Evolutionary conservation across 2,113 vertebrate species (phyloP).

Genomic region (Petroica traversi): DNA sequence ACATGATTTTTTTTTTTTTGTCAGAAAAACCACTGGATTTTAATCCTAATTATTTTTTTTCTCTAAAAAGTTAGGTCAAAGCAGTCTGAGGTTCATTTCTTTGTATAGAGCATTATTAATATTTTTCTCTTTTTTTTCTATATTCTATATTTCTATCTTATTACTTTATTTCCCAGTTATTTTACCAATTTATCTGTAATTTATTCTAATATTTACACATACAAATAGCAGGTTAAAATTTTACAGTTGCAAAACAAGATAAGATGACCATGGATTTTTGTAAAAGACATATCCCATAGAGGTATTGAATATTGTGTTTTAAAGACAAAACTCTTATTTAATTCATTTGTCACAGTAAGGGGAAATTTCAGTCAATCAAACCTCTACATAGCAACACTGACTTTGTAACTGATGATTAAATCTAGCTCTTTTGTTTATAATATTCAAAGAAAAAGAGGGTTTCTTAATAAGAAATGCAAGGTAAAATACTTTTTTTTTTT

Average conservation of each 20-base stretch:
- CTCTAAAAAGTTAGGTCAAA: not conserved
- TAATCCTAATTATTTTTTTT: not conserved
- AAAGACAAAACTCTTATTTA: not conserved
- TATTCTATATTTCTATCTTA: accelerated
- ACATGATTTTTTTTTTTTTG: not conserved
- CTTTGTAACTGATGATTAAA: not conserved
- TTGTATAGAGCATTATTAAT: not conserved
- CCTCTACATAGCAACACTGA: not conserved
- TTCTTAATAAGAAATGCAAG: not conserved
- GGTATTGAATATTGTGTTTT: not conserved
- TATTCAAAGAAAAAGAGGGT: not conserved
- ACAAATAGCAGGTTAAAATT: not conserved
- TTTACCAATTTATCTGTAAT: not conserved
- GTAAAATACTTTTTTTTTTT: not conserved
- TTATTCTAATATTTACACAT: not conserved
- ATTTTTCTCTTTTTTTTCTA: not conserved
- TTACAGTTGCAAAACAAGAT: not conserved
- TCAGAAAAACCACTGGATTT: not conserved
- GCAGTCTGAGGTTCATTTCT: not conserved
- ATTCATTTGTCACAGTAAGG: not conserved
- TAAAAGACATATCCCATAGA: not conserved
- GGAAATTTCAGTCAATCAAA: not conserved
- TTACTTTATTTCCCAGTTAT: not conserved
- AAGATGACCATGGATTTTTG: not conserved
- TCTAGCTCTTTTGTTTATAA: not conserved